Base-by-base conservation (phyloP, 2,113 vertebrate genomes). In the Cervus canadensis region DNA sequence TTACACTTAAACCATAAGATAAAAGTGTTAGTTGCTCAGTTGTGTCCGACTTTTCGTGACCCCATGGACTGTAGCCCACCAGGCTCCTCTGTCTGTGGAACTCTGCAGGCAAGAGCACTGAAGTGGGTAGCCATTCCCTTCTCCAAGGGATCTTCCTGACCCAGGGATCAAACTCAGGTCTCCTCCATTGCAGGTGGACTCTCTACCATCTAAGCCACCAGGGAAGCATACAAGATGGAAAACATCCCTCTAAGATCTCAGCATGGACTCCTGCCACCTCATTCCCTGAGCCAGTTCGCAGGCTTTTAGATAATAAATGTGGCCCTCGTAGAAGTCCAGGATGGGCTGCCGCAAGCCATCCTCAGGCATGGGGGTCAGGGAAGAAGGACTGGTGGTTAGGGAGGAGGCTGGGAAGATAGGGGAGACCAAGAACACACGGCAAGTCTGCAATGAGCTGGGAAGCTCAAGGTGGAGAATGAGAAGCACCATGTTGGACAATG, bases 401-500 rank as follows among this genome's bases (percentile, higher is more conserved):
- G 30, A 67, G 36, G 57, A 67, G 40, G 57, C 81, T 43, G 4
- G 12, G 48, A 74, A 26, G 28, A 13, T 7, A 62, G 2, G 17
- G 54, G 62, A 86, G 87, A 43, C 5, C 10, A 54, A 60, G 87
- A 91, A 30, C 64, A 25, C 16, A 43, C 1, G 0, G 57, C 8
- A 1, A 62, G 48, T 62, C 54, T 76, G 62, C 67, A 85, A 64
- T 12, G 40, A 57, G 57, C 17, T 28, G 56, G 19, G 13, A 50
- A 52, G 3, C 56, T 19, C 54, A 45, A 64, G 56, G 30, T 14
- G 21, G 59, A 76, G 62, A 50, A 9, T 50, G 36, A 56, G 28
- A 11, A 36, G 5, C 2, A 25, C 40, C 9, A 2, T 3, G 6
- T 0, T 19, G 26, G 64, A 76, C 56, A 19, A 45, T 3, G 30